phyloP scores from a whole-genome alignment of 2,113 vertebrate genomes.

The Geococcyx californianus region DNA sequence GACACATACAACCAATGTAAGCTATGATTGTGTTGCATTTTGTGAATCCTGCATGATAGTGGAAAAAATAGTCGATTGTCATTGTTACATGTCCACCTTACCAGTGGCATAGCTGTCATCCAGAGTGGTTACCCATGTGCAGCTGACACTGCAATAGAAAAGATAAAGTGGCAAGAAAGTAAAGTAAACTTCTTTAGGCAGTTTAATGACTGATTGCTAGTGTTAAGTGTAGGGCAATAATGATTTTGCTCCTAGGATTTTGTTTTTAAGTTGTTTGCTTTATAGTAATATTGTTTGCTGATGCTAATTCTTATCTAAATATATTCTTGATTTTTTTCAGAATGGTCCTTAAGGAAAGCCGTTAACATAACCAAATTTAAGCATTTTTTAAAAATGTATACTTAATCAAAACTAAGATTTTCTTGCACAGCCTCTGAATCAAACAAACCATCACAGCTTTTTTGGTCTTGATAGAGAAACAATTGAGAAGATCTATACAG shows the following conservation, averaged over 20 bases:
- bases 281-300: background rate
- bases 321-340: background rate
- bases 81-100: background rate
- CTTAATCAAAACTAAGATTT: background rate
- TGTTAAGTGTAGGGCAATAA: background rate
- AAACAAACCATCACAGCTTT: background rate
- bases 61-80: background rate
- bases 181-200: background rate
- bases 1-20: background rate
- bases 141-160: background rate
- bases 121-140: background rate
- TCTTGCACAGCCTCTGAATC: background rate
- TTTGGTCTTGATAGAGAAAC: background rate
- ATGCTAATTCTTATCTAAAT: background rate
- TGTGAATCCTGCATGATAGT: background rate
- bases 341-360: background rate
- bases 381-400: background rate
- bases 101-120: background rate
- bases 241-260: background rate
- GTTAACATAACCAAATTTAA: background rate
- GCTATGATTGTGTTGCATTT: background rate
- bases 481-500: background rate
- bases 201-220: background rate
- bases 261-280: background rate
- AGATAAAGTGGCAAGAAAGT: background rate